A percentile compares a stretch with the other conserved stretches of the same genome.
Evolutionary conservation across 2,797 vertebrate species (phyloP).

Genomic region (Phalloptychus januarius): DNA sequence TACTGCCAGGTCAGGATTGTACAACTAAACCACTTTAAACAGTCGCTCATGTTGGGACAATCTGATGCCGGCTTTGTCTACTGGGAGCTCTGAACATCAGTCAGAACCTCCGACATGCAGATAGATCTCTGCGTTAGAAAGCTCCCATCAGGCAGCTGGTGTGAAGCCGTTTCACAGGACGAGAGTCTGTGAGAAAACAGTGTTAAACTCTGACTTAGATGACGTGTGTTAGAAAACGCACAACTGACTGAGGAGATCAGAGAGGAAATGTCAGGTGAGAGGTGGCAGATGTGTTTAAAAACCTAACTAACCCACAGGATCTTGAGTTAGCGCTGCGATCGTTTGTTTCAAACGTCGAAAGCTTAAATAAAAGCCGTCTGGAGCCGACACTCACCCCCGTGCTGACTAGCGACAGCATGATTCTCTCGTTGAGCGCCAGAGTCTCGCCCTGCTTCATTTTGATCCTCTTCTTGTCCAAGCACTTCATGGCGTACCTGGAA

Average conservation of each 20-base stretch:
- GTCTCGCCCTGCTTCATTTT: slow-evolving; percentile 99
- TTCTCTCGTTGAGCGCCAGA: slow-evolving; percentile 94
- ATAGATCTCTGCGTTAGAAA: neutral
- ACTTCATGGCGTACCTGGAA: slow-evolving; percentile 98
- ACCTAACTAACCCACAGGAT: neutral
- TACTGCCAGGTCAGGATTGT: neutral
- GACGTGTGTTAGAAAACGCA: neutral
- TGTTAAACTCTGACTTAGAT: neutral
- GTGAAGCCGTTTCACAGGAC: neutral
- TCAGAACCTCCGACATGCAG: neutral
- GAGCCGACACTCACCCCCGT: slow-evolving; percentile 89
- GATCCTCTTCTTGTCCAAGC: slow-evolving; percentile 98
- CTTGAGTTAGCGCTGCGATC: neutral
- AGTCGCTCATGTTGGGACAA: neutral
- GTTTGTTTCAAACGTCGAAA: neutral
- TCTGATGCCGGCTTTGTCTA: neutral
- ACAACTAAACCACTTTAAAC: neutral
- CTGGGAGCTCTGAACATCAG: neutral
- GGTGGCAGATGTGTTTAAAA: neutral
- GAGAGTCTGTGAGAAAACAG: neutral
- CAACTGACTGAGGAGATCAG: neutral
- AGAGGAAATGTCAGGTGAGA: neutral
- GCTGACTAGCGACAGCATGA: slow-evolving; percentile 98
- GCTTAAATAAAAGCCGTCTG: neutral
- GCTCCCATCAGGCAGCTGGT: neutral